Conservation (phyloP, 2,888 invertebrate species). For the Pandemis cinnamomeana region DNA sequence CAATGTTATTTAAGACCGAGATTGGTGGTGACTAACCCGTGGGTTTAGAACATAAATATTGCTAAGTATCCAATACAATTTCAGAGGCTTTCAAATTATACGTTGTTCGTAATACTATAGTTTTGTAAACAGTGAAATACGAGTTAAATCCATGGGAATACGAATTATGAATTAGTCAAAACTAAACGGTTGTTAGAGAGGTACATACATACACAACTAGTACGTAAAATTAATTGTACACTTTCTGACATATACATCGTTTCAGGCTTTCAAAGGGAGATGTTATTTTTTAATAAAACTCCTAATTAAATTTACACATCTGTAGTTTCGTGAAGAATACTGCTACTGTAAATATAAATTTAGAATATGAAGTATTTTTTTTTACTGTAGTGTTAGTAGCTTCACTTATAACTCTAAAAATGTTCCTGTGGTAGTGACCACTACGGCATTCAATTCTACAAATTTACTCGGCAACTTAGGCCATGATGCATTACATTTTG, state of each 20-base stretch:
- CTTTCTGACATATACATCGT: no score
- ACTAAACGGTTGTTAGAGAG: background rate
- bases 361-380: no score
- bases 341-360: background rate
- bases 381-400: no score
- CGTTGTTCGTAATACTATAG: slow-evolving; percentile 27
- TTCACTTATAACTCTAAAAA: no score
- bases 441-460: no score
- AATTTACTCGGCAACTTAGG: no score
- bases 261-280: background rate
- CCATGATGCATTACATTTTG: no score
- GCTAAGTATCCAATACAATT: slow-evolving; percentile 38
- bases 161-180: background rate
- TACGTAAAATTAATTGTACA: no score
- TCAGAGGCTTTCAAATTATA: slow-evolving; percentile 33
- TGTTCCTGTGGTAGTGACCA: no score
- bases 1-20: slow-evolving; percentile 30
- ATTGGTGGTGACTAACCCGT: slow-evolving; percentile 40
- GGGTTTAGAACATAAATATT: slow-evolving; percentile 39
- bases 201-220: no score
- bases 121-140: background rate
- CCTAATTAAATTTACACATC: background rate
- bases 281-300: background rate
- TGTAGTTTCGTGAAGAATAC: background rate
- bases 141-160: background rate